These are phyloP conservation scores for Pseudotriccus pelzelni DNA, from an alignment of 2,797 vertebrate species.

Conservation along the genomic window DNA sequence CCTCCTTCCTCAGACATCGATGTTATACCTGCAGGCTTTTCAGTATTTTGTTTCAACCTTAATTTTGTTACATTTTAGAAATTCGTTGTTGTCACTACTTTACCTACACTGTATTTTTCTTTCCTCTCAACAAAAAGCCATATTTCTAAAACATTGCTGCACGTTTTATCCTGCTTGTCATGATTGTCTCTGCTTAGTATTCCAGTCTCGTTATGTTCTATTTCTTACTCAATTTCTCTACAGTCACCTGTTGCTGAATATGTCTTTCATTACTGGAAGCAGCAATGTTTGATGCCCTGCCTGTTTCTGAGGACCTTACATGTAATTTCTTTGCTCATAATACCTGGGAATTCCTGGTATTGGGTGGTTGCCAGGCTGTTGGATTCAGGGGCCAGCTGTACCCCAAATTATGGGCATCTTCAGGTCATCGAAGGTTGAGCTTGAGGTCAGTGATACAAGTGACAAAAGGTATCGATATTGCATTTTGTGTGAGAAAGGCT, in stretches of 20 bases:
- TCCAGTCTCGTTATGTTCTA: neutral
- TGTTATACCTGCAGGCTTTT: neutral
- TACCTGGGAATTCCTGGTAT: neutral
- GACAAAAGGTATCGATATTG: neutral
- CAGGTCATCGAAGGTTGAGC: neutral
- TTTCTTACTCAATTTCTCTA: neutral
- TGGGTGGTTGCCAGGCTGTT: neutral
- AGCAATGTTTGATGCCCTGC: neutral
- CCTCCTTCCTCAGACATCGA: neutral
- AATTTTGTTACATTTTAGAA: neutral
- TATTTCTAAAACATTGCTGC: conserved; percentile 42
- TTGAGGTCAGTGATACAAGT: neutral
- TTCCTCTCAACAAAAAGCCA: conserved; percentile 37
- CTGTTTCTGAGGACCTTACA: neutral
- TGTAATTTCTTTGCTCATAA: neutral
- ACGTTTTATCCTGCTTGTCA: neutral
- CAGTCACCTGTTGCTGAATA: neutral
- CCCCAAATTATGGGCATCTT: neutral
- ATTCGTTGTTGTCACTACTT: neutral
- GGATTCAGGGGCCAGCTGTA: neutral
- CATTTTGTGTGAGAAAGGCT: neutral
- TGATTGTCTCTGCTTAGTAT: neutral
- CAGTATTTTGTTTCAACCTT: neutral
- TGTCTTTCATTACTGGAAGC: neutral
- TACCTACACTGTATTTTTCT: neutral